phyloP scores from a whole-genome alignment of 2,113 vertebrate species.

The Cricetomys ansorgei region DNA sequence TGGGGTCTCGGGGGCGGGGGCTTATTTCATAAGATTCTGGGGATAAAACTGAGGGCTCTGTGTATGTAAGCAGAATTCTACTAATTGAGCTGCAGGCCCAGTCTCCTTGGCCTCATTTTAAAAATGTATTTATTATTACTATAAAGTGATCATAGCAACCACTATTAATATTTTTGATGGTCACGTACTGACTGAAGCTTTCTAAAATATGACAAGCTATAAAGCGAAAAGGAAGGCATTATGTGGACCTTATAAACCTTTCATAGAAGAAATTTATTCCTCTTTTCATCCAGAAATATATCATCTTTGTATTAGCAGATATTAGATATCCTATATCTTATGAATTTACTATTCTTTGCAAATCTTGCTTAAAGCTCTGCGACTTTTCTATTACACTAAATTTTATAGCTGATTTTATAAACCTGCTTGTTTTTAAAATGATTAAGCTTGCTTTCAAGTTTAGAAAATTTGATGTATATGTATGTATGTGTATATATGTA shows the following conservation, averaged over 20 bases:
- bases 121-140: background rate
- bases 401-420: conserved; percentile 5
- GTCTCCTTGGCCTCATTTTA: background rate
- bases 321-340: background rate
- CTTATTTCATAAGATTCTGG: background rate
- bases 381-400: background rate
- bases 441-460: conserved; percentile 12
- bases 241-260: background rate
- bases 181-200: background rate
- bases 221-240: conserved; percentile 1
- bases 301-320: conserved; percentile 9
- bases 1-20: too few species aligned
- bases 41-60: too few species aligned
- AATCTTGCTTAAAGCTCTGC: background rate
- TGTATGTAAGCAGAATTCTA: background rate
- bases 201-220: background rate
- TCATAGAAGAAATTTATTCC: background rate
- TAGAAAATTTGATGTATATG: background rate
- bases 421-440: conserved; percentile 23
- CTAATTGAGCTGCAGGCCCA: background rate
- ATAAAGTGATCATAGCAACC: background rate
- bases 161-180: conserved; percentile 6
- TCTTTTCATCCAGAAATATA: conserved; percentile 8
- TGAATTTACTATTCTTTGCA: conserved; percentile 24
- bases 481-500: background rate